A percentile compares a stretch with the other conserved stretches of the same genome.
phyloP scores from a whole-genome alignment of 2,113 vertebrate genomes.

The Oceanodroma tethys region DNA sequence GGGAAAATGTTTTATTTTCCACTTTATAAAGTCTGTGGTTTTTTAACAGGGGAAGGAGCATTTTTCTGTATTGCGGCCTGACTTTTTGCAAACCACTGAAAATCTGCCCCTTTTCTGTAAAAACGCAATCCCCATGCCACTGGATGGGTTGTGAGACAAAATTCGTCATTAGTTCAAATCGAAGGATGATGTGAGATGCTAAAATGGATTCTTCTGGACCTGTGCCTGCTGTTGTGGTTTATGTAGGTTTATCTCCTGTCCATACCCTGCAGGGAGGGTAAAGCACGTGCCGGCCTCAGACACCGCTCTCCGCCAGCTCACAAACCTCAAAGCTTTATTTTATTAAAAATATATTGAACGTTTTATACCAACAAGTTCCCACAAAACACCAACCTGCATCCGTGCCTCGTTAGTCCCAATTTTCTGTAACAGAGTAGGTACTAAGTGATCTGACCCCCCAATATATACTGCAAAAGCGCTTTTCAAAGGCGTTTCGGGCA shows the following conservation, averaged over 20 bases:
- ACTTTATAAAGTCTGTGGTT: accelerated
- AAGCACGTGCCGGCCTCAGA: neutral
- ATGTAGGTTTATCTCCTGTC: neutral
- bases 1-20: neutral
- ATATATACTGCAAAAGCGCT: neutral
- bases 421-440: accelerated
- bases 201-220: neutral
- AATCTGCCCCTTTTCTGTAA: neutral
- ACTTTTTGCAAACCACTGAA: neutral
- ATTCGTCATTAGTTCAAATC: neutral
- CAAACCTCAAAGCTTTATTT: neutral
- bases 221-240: neutral
- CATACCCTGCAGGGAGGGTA: neutral
- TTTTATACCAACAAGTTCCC: neutral
- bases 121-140: accelerated
- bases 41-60: neutral
- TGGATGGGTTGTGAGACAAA: neutral
- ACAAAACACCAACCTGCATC: neutral
- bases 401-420: neutral
- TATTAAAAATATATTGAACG: neutral
- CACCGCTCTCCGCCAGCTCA: neutral
- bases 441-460: neutral
- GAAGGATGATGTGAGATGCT: neutral
- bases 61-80: neutral
- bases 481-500: neutral